Base-by-base conservation (phyloP, 1,140 invertebrate species). In the Philaenus spumarius region DNA sequence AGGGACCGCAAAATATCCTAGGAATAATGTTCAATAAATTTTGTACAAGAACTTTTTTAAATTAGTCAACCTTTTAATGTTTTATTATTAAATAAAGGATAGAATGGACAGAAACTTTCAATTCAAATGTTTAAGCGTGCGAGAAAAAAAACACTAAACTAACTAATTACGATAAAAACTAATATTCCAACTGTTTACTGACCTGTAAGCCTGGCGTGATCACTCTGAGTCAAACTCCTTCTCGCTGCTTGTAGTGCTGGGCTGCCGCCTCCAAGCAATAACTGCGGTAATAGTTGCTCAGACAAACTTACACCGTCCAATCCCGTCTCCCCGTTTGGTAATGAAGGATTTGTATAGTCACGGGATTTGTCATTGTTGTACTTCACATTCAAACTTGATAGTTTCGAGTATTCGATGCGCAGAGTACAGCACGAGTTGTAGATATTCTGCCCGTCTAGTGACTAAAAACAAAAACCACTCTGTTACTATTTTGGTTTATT, bases 281-380 rank as follows among this genome's bases (percentile, higher is more conserved):
- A 78, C 67, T 82, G 81, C 26, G 80, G 81, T 57, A 82, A 71
- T 42, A 85, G 72, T 52, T 84, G 82, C 58, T 79, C 79, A 55
- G 78, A 22, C 48, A 64, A 40, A 6, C 53, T 46, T n/a, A 58
- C 58, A 22, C 58, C 61, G 23, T 86, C 86, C 40, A 85, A 72
- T 60, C 73, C 80, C 65, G 76, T 80, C 67, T 98, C 96, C 20
- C 97, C 96, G 43, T 92, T 92, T 0, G 96, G 95, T 69, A 99
- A 81, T 68, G 85, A 89, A 22, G 96, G 95, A 75, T 99, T 98
- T 61, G 96, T 99, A 78, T 96, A 99, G 76, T 99, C 97, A 46
- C 97, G 80, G 51, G 92, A 96, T 77, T 99, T 99, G 79, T 99
- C 97, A 77, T 99, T 99, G 80, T 99, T 99, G 79, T 96, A 99